Percentiles rank a stretch among this genome's conserved stretches.
These are phyloP conservation scores for Sinelater perroti DNA, from an alignment of 2,888 invertebrate genomes.

Conservation along the genomic window DNA sequence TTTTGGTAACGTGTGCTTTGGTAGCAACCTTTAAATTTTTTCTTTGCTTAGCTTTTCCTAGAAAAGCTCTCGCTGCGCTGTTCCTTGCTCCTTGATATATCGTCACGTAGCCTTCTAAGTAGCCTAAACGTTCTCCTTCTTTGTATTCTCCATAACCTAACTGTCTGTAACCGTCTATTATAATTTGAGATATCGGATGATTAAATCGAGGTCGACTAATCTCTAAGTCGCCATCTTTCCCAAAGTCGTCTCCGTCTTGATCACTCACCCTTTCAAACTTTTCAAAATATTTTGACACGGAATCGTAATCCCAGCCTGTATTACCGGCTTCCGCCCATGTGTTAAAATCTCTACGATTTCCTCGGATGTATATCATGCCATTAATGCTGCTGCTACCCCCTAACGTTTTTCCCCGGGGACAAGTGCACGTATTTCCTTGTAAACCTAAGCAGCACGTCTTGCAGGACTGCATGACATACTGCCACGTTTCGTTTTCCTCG, in stretches of 20 bases:
- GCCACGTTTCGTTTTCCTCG: slow-evolving; percentile 49
- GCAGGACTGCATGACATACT: slow-evolving; percentile 48
- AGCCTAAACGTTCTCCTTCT: slow-evolving; percentile 63
- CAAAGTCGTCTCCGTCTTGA: slow-evolving; percentile 27
- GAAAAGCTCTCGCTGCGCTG: too few relatives aligned
- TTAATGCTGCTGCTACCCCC: slow-evolving; percentile 88
- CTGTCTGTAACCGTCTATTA: slow-evolving; percentile 34
- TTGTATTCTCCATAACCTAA: slow-evolving; percentile 64
- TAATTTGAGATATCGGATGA: slow-evolving; percentile 18
- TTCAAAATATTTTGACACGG: slow-evolving; percentile 88
- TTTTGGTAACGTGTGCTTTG: slow-evolving; percentile 65
- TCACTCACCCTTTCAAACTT: too few relatives aligned
- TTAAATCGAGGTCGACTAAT: slow-evolving; percentile 7
- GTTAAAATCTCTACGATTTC: slow-evolving; percentile 86
- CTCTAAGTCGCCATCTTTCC: slow-evolving; percentile 30
- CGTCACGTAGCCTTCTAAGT: slow-evolving; percentile 39
- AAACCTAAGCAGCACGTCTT: slow-evolving; percentile 72
- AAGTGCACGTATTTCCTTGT: slow-evolving; percentile 84
- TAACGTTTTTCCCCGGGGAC: too few relatives aligned
- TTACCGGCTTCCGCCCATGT: slow-evolving; percentile 84
- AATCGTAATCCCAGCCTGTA: too few relatives aligned
- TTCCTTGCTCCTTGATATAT: slow-evolving; percentile 56
- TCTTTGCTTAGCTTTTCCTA: slow-evolving; percentile 61
- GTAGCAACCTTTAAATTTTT: slow-evolving; percentile 68
- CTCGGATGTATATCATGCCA: slow-evolving; percentile 90